Conservation (phyloP, 2,797 vertebrate species). For the Gephyroberyx darwinii region DNA sequence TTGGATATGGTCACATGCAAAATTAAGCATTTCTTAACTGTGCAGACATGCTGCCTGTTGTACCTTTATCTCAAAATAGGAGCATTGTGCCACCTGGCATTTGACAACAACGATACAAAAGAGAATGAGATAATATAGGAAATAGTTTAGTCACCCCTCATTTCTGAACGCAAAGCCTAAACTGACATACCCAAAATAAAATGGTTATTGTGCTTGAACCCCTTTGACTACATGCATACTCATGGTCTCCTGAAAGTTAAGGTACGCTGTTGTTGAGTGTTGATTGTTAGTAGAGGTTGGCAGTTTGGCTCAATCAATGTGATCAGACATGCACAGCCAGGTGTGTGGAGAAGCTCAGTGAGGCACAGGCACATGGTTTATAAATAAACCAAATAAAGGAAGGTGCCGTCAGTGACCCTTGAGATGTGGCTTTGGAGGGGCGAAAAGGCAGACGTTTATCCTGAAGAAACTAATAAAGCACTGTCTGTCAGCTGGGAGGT, state of each 20-base stretch:
- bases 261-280: conserved; percentile 14
- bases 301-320: conserved; percentile 55
- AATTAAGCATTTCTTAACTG: conserved; percentile 6
- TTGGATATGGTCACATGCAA: conserved; percentile 10
- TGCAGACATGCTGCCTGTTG: background rate
- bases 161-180: too few relatives aligned
- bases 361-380: conserved; percentile 72
- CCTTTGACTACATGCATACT: too few relatives aligned
- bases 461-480: conserved; percentile 82
- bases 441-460: conserved; percentile 80
- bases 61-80: conserved; percentile 11
- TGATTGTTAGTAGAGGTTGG: conserved; percentile 37
- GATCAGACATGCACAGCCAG: conserved; percentile 65
- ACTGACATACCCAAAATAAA: too few relatives aligned
- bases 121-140: conserved; percentile 1
- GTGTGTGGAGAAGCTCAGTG: conserved; percentile 67
- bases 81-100: conserved; percentile 17
- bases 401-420: conserved; percentile 72
- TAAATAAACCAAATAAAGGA: conserved; percentile 79
- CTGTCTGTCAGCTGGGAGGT: conserved; percentile 80
- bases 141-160: too few relatives aligned
- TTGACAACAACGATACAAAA: conserved; percentile 22
- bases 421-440: conserved; percentile 75
- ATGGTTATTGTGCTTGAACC: too few relatives aligned
- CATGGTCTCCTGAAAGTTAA: background rate